phyloP scores from a whole-genome alignment of 1,140 invertebrate species.

The Macrocentrus cingulum region DNA sequence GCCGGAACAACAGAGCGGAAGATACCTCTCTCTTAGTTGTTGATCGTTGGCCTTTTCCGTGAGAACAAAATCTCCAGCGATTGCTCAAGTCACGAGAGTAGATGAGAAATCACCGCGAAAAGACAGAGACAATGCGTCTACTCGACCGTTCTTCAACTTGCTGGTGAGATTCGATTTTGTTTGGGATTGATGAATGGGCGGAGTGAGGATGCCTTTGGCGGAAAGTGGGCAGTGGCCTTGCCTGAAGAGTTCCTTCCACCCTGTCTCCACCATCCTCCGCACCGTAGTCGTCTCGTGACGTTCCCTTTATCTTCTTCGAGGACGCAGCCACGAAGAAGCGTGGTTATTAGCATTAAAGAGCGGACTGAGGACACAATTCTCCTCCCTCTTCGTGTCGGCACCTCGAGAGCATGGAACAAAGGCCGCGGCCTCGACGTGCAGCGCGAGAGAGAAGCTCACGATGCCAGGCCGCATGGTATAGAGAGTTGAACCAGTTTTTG shows the following conservation, averaged over 20 bases:
- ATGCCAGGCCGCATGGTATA: too few relatives aligned
- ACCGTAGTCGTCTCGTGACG: neutral
- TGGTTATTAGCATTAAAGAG: conserved; percentile 32
- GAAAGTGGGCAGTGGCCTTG: conserved; percentile 30
- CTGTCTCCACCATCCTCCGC: conserved; percentile 5
- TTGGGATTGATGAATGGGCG: conserved; percentile 33
- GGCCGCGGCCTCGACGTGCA: conserved; percentile 34
- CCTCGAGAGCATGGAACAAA: conserved; percentile 30
- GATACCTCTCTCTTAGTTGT: conserved; percentile 6
- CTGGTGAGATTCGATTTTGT: conserved; percentile 30
- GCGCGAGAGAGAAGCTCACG: too few relatives aligned
- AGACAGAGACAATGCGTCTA: neutral
- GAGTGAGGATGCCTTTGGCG: conserved; percentile 30
- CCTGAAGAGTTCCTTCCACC: conserved; percentile 16
- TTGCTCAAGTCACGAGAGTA: conserved; percentile 11
- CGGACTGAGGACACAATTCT: conserved; percentile 23
- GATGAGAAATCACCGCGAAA: neutral
- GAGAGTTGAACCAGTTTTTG: too few relatives aligned
- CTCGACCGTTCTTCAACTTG: conserved; percentile 23
- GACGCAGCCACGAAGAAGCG: conserved; percentile 23
- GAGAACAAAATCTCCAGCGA: conserved; percentile 12
- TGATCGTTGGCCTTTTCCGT: conserved; percentile 21
- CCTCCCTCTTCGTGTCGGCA: conserved; percentile 25
- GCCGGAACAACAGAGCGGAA: conserved; percentile 16
- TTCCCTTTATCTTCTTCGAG: conserved; percentile 24